Evolutionary conservation across 2,888 invertebrate species (phyloP).

Genomic region (Diploptera punctata): DNA sequence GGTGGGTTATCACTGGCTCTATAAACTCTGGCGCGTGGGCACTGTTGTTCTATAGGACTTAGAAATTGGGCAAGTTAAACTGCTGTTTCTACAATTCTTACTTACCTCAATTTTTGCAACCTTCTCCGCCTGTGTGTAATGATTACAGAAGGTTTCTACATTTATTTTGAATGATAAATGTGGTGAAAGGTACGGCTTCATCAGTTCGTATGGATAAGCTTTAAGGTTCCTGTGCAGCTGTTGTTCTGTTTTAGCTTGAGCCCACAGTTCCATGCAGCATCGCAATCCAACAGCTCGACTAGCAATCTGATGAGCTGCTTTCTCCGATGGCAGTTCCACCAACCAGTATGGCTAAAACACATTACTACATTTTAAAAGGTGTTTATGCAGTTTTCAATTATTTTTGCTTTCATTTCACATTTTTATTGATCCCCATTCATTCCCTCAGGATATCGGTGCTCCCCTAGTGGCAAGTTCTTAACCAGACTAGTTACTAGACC

Average conservation of each 20-base stretch:
- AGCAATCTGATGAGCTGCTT: conserved; percentile 73
- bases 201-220: conserved; percentile 61
- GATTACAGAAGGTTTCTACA: conserved; percentile 90
- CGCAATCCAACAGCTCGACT: conserved; percentile 80
- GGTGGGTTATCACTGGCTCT: too few relatives aligned
- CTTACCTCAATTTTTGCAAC: conserved; percentile 84
- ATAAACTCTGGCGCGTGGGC: too few relatives aligned
- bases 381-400: too few relatives aligned
- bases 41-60: too few relatives aligned
- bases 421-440: too few relatives aligned
- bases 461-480: too few relatives aligned
- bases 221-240: conserved; percentile 71
- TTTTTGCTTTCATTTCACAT: too few relatives aligned
- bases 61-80: too few relatives aligned
- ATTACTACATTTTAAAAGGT: too few relatives aligned
- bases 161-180: conserved; percentile 79
- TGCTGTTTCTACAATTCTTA: too few relatives aligned
- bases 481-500: too few relatives aligned
- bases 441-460: too few relatives aligned
- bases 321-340: conserved; percentile 58
- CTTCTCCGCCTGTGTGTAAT: conserved; percentile 81
- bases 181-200: conserved; percentile 60
- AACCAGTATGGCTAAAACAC: not conserved
- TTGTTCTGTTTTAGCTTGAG: conserved; percentile 63
- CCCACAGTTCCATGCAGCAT: conserved; percentile 84